Percentiles rank a stretch among this genome's conserved stretches.
These are phyloP conservation scores for Hydraecia micacea DNA, from an alignment of 2,888 invertebrate species.

Conservation along the genomic window DNA sequence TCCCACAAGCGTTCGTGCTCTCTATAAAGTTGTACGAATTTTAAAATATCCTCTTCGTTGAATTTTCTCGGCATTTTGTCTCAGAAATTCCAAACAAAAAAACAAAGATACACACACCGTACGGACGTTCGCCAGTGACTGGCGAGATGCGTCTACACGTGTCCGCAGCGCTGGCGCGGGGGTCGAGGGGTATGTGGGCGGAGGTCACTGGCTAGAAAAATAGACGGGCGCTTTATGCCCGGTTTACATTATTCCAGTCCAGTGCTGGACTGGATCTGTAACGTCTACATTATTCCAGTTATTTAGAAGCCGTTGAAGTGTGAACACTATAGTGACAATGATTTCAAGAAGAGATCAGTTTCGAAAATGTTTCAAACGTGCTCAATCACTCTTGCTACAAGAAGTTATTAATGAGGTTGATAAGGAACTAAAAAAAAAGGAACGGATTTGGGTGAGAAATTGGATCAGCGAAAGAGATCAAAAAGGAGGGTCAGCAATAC, in stretches of 20 bases:
- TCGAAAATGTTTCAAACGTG: conserved; percentile 52
- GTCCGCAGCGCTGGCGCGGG: conserved; percentile 59
- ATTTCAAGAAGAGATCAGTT: conserved; percentile 55
- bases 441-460: conserved; percentile 60
- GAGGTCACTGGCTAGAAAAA: conserved; percentile 61
- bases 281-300: too few species aligned
- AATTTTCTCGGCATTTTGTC: conserved; percentile 53
- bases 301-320: conserved; percentile 57
- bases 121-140: conserved; percentile 13
- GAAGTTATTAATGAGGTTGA: conserved; percentile 46
- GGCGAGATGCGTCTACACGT: conserved; percentile 54
- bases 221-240: conserved; percentile 23
- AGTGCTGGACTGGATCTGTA: too few species aligned
- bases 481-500: conserved; percentile 55
- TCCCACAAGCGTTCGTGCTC: conserved; percentile 63
- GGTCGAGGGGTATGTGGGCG: conserved; percentile 53
- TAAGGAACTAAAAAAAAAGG: conserved; percentile 46
- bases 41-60: conserved; percentile 54
- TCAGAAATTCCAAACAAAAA: conserved; percentile 51
- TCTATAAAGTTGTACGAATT: conserved; percentile 53
- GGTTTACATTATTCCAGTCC: rapidly evolving
- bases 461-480: conserved; percentile 57
- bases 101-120: conserved; percentile 17
- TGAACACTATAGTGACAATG: conserved; percentile 59
- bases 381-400: conserved; percentile 50